phyloP scores from a whole-genome alignment of 2,113 vertebrate species.

The Gracilinanus agilis region DNA sequence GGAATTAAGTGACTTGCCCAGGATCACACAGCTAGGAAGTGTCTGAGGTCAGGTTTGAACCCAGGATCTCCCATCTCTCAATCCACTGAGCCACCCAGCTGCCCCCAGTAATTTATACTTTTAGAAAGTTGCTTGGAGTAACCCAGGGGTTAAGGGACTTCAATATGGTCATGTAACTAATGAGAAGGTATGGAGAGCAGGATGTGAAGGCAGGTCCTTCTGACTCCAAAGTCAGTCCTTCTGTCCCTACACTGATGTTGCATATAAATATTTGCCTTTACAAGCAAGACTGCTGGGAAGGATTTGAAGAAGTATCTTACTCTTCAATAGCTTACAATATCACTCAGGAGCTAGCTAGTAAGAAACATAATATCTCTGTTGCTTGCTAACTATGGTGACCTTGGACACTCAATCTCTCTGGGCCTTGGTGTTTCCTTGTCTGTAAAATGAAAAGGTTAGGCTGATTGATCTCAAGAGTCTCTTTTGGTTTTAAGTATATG shows the following conservation, averaged over 20 bases:
- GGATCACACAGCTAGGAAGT: no score
- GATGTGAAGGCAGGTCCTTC: not conserved
- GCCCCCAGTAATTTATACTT: not conserved
- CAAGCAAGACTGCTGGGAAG: not conserved
- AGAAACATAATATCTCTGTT: conserved; percentile 4
- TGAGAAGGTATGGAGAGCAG: not conserved
- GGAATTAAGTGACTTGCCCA: no score
- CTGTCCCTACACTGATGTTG: not conserved
- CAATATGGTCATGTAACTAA: not conserved
- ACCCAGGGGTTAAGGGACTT: not conserved
- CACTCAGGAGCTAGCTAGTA: not conserved
- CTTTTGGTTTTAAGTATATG: not conserved
- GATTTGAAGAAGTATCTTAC: not conserved
- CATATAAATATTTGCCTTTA: not conserved
- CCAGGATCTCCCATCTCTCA: no score
- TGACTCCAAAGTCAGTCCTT: not conserved
- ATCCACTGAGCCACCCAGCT: no score
- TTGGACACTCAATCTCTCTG: not conserved
- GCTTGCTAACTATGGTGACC: not conserved
- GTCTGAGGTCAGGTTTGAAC: no score
- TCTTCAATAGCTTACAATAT: not conserved
- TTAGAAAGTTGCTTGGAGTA: not conserved
- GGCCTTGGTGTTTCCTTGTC: not conserved
- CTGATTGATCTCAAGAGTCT: not conserved
- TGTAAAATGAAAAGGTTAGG: not conserved